Percentiles rank a stretch among this genome's conserved stretches.
phyloP scores from a whole-genome alignment of 1,140 invertebrate species.

The Pseudomyrmex pallidus region DNA sequence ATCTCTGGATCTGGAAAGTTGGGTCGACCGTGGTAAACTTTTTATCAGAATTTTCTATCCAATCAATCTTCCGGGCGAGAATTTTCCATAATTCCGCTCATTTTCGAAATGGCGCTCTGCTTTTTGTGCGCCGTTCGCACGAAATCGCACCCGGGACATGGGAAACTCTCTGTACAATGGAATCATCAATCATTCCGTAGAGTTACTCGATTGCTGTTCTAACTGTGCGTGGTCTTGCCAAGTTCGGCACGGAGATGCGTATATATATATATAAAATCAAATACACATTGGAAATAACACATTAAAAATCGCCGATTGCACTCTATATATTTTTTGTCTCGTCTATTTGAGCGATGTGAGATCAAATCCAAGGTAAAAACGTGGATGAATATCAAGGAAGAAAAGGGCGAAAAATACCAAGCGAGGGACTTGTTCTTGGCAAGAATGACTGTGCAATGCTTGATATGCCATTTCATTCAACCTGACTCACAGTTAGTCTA shows the following conservation, averaged over 20 bases:
- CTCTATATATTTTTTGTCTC: neutral
- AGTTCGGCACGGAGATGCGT: slow-evolving; percentile 64
- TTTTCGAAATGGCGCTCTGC: slow-evolving; percentile 79
- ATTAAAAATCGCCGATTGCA: slow-evolving; percentile 15
- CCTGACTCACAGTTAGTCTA: slow-evolving; percentile 72
- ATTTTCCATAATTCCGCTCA: slow-evolving; percentile 82
- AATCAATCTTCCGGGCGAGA: slow-evolving; percentile 80
- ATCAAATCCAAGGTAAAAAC: no score
- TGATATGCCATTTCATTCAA: slow-evolving; percentile 75
- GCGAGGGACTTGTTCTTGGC: slow-evolving; percentile 49
- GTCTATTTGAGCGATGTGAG: neutral
- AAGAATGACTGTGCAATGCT: slow-evolving; percentile 75
- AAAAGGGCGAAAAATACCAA: no score
- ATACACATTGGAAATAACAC: slow-evolving; percentile 77
- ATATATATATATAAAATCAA: slow-evolving; percentile 78
- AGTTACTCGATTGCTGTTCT: slow-evolving; percentile 81
- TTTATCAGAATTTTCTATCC: slow-evolving; percentile 69
- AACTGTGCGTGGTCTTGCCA: slow-evolving; percentile 75
- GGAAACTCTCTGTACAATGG: slow-evolving; percentile 81
- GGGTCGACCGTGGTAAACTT: slow-evolving; percentile 63
- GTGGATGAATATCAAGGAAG: no score
- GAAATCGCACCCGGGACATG: slow-evolving; percentile 77
- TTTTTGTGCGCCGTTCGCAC: slow-evolving; percentile 78
- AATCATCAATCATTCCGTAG: slow-evolving; percentile 83
- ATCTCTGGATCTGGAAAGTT: slow-evolving; percentile 68